Evolutionary conservation across 2,113 vertebrate species (phyloP), one percentile per base, ranked within the genome.

Genomic region (Puntigrus tetrazona): DNA sequence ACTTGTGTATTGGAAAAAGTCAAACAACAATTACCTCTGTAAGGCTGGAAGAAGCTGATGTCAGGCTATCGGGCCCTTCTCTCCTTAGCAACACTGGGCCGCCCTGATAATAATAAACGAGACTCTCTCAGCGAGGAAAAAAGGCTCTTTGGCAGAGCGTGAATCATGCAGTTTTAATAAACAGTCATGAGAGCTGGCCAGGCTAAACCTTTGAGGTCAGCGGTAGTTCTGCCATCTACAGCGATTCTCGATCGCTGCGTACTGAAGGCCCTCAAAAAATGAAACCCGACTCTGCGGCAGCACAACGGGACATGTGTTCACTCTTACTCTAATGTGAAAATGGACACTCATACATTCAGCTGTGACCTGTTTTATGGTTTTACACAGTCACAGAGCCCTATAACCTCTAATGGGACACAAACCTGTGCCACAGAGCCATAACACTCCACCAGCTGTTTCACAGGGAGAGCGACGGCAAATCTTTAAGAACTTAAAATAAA

Each of bases 281-380:
- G 88, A 87, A 87, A 86, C 88, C 78, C 55, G 84, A 87, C 61
- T 70, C 86, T 27, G 5, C 38, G 38, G 34, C 77, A 14, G 69
- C 89, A 85, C 86, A 82, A 84, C 81, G 36, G 86, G 88, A 86
- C 88, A 88, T 89, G 86, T 89, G 88, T 87, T 89, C 85, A 75
- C 86, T 84, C 79, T 89, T 88, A 86, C 82, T 85, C 78, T 87
- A 87, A 89, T 89, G 86, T 87, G 86, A 86, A 88, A 89, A 89
- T 87, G 88, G 84, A 89, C 86, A 89, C 88, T 89, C 84, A 38
- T 82, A 87, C 88, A 88, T 86, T 89, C 86, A 87, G 86, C 88
- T 89, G 84, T 88, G 85, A 88, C 88, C 86, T 87, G 85, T 89
- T 89, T 89, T 87, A 89, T 86, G 84, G 86, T 88, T 89, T 89